Evolutionary conservation across 2,888 invertebrate species (phyloP), one percentile per base, ranked within the genome.

Genomic region (Zaprionus obscuricornis): DNA sequence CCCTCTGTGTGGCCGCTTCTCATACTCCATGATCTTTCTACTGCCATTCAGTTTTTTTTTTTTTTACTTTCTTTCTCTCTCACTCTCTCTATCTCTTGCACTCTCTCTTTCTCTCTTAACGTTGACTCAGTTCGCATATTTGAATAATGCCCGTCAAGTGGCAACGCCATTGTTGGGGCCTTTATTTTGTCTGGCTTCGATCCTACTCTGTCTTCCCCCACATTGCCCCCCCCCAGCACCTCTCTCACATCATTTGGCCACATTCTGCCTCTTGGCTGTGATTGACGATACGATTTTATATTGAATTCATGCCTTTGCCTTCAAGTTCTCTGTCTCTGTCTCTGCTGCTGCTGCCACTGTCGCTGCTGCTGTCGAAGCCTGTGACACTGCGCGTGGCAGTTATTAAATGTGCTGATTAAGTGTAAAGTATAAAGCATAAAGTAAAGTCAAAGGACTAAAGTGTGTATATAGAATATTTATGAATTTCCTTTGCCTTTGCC

Each of bases 371-470:
- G 37, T 24, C 18, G 13, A 31, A 10, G 33, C 10, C 34, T 24
- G 17, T 42, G 46, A 37, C 49, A 29, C 57, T 74, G 83, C 79
- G 58, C 67, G 83, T 78, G 78, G 64, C 78, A 83, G 73, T 79
- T 79, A 85, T 85, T 83, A 83, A 79, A 85, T 75, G 68, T 62
- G 73, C 76, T 85, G 78, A 79, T 83, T 85, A 85, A 79, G 76
- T 79, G 64, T 36, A 72, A 84, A 76, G 45, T 56, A 52, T 60
- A 73, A 76, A 63, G 49, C 45, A 20, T 60, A 73, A 76, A 63
- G 49, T 40, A 20, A 40, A 51, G 42, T 11, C 27, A 27, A 27
- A 27, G 27, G 40, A 46, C 67, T 31, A 42, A 29, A 37, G 42
- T 17, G 4, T 24, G 42, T 45, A 54, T 50, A 46, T 54, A 3